Evolutionary conservation across 1,140 invertebrate species (phyloP).

Genomic region (Pachypeltis micranthus): DNA sequence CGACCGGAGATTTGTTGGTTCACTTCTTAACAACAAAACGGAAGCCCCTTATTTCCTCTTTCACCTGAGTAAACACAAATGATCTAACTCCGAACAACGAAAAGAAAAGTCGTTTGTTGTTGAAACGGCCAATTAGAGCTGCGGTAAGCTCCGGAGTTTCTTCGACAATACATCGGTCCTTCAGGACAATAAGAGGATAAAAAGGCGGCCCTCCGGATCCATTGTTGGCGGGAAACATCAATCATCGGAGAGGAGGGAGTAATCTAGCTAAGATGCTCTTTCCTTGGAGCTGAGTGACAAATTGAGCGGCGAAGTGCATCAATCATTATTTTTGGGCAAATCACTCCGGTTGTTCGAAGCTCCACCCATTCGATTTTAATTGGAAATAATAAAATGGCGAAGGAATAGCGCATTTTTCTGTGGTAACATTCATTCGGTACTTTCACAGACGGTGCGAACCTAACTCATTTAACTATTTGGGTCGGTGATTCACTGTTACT

Average conservation of each 20-base stretch:
- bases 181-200: conserved; percentile 1
- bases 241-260: conserved; percentile 3
- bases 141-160: not conserved
- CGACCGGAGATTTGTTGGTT: too few relatives aligned
- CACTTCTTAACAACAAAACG: too few relatives aligned
- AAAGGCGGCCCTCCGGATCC: not conserved
- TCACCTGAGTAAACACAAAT: conserved; percentile 3
- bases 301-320: not conserved
- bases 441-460: too few relatives aligned
- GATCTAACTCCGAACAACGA: not conserved
- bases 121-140: conserved; percentile 3
- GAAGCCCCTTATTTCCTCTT: not conserved
- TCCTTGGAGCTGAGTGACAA: not conserved
- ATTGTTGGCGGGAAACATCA: not conserved
- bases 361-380: not conserved
- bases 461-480: too few relatives aligned
- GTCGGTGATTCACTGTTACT: too few relatives aligned
- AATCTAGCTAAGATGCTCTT: conserved; percentile 6
- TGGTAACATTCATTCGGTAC: too few relatives aligned
- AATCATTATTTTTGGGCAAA: conserved; percentile 8
- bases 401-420: too few relatives aligned
- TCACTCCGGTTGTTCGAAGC: not conserved
- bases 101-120: not conserved
- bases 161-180: not conserved
- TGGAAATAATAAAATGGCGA: too few relatives aligned